Base-by-base conservation (phyloP, 2,797 vertebrate genomes). In the Chelon auratus region DNA sequence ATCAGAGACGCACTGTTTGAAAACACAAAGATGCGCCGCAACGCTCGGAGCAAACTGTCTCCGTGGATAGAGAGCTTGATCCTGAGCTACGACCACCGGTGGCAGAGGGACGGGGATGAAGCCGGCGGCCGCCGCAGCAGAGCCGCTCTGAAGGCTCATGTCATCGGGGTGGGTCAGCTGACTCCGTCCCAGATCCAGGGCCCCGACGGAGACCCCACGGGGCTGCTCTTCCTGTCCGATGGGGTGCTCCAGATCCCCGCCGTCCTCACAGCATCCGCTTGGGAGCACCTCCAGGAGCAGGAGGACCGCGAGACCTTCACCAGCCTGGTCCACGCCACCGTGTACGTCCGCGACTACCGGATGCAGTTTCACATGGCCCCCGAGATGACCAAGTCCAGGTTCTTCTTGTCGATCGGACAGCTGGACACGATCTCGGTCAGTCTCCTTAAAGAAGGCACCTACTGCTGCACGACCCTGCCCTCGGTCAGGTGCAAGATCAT, bases 41-140 rank as follows among this genome's bases (percentile, higher is more conserved):
- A 30, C 1, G 14, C 2, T 4, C 40, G 53, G 8, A 52, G 18
- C 14, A 57, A n/a, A 17, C 55, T 86, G 15, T 36, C 58, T 42
- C 89, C 93, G 0, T 94, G 92, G 91, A 89, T 93, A 3, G 88
- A 93, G 62, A 42, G 9, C 0, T 55, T 92, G 60, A 84, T 94
- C 68, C 61, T 75, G 39, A 74, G 50, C 2, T 77, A 89, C 20
- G 72, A 39, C 42, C 12, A 10, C 0, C 53, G 39, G n/a, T 54
- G 77, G 43, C 65, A 11, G 30, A 6, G 22, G 51, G 12, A 22
- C 3, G 51, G 13, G 12, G 6, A 14, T 15, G 50, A 5, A 4
- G 26, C 17, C 11, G 9, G 45, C 8, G 45, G 45, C n/a, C 7
- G 5, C 1, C 5, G 26, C 18, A 18, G 43, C 24, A 2, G n/a